Conservation (phyloP, 1,140 invertebrate species). For the Anthonomus grandis region DNA sequence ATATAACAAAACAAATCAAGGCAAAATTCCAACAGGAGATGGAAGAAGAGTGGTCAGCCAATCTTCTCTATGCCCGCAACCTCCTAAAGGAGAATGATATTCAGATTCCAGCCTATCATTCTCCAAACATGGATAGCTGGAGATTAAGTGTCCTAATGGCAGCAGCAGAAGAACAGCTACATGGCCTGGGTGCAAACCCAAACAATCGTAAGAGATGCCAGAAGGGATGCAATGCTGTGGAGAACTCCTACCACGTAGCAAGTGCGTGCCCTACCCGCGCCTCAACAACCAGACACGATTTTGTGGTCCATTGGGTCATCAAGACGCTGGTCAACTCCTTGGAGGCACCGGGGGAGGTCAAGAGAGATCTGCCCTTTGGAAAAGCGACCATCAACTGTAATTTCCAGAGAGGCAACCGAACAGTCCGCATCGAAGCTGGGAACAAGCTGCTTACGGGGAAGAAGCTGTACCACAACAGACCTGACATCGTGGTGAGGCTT, state of each 20-base stretch:
- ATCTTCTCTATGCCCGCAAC: conserved; percentile 21
- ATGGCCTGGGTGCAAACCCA: conserved; percentile 12
- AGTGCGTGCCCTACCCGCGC: too few relatives aligned
- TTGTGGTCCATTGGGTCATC: neutral
- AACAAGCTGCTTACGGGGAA: too few relatives aligned
- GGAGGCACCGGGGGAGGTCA: neutral
- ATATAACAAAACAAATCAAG: neutral
- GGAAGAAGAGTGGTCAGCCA: conserved; percentile 17
- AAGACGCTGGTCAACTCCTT: conserved; percentile 6
- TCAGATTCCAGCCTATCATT: conserved; percentile 12
- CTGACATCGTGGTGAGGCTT: conserved; percentile 14
- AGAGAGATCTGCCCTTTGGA: too few relatives aligned
- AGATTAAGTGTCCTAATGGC: neutral
- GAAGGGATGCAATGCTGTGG: conserved; percentile 2
- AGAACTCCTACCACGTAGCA: conserved; percentile 22
- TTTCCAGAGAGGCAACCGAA: too few relatives aligned
- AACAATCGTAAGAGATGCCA: too few relatives aligned
- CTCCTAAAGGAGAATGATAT: conserved; percentile 7
- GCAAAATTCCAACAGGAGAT: neutral
- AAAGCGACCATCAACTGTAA: too few relatives aligned
- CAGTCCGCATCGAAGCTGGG: too few relatives aligned
- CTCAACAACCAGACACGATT: conserved; percentile 1
- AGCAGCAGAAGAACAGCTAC: conserved; percentile 25
- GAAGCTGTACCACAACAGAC: conserved; percentile 26
- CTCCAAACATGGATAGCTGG: conserved; percentile 22